Evolutionary conservation across 2,888 invertebrate genomes (phyloP).

Genomic region (Subacronicta megacephala): DNA sequence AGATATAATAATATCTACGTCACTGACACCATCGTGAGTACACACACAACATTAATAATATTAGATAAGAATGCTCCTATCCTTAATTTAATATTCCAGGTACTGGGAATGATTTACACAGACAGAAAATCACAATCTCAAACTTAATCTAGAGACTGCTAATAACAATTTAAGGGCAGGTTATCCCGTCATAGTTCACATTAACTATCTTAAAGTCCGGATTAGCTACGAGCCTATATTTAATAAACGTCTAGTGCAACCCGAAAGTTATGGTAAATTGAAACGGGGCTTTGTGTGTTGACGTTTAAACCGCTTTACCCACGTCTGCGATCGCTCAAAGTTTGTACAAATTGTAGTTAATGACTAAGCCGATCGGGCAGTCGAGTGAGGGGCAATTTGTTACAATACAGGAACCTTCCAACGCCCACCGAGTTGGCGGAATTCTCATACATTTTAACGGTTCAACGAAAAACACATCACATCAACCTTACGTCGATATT

Average conservation of each 20-base stretch:
- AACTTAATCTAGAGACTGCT: conserved; percentile 32
- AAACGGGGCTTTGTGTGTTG: conserved; percentile 65
- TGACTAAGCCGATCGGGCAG: conserved; percentile 64
- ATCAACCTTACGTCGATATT: conserved; percentile 12
- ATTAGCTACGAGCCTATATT: conserved; percentile 65
- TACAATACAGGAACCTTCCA: conserved; percentile 67
- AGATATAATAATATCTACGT: no score
- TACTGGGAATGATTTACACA: not conserved
- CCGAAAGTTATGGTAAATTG: conserved; percentile 77
- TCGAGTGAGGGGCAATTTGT: conserved; percentile 71
- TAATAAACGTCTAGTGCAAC: conserved; percentile 72
- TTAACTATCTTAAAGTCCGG: conserved; percentile 64
- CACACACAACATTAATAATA: conserved; percentile 25
- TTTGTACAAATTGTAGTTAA: conserved; percentile 80
- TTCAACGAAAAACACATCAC: conserved; percentile 28
- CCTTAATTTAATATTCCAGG: conserved; percentile 21
- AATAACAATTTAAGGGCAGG: conserved; percentile 37
- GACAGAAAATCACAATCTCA: not conserved
- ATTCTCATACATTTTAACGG: conserved; percentile 32
- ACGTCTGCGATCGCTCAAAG: conserved; percentile 65
- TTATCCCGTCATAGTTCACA: conserved; percentile 27
- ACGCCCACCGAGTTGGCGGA: conserved; percentile 56
- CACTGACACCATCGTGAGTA: not conserved
- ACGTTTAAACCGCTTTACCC: conserved; percentile 60
- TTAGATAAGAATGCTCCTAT: conserved; percentile 20